A percentile compares a stretch with the other conserved stretches of the same genome.
phyloP scores from a whole-genome alignment of 2,888 invertebrate species.

The Idaea aversata region DNA sequence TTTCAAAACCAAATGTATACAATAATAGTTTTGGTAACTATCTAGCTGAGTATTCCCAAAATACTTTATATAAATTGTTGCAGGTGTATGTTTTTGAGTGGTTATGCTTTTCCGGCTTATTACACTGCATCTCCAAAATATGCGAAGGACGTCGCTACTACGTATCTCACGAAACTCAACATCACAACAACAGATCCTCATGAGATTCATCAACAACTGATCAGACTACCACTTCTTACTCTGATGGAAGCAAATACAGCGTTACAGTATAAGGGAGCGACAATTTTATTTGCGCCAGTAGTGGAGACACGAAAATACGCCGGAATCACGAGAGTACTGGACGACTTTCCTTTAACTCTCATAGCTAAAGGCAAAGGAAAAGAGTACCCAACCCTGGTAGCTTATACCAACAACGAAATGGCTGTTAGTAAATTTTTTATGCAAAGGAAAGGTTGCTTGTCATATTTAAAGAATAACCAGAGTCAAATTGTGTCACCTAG shows the following conservation, averaged over 20 bases:
- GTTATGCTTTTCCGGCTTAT: conserved; percentile 27
- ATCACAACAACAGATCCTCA: conserved; percentile 36
- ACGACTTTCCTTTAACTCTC: conserved; percentile 36
- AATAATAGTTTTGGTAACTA: background rate
- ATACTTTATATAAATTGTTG: conserved; percentile 14
- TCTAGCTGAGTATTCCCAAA: background rate
- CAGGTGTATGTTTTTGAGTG: conserved; percentile 37
- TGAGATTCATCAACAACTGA: conserved; percentile 31
- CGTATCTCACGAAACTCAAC: conserved; percentile 57
- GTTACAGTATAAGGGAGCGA: conserved; percentile 25
- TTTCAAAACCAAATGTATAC: background rate
- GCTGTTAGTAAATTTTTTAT: conserved; percentile 15
- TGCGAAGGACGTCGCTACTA: conserved; percentile 25
- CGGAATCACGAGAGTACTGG: conserved; percentile 35
- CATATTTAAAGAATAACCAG: conserved; percentile 7
- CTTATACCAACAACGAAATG: conserved; percentile 31
- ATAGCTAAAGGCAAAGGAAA: conserved; percentile 35
- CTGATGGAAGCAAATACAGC: conserved; percentile 34
- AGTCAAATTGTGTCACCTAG: conserved; percentile 22
- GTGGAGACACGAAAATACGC: conserved; percentile 28
- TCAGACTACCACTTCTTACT: conserved; percentile 37
- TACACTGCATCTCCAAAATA: conserved; percentile 33
- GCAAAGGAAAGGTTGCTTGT: conserved; percentile 3
- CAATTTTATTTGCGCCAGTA: conserved; percentile 36
- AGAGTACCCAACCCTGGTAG: conserved; percentile 36